These are phyloP conservation scores for Temnothorax longispinosus DNA, from an alignment of 1,140 invertebrate species.

Conservation along the genomic window DNA sequence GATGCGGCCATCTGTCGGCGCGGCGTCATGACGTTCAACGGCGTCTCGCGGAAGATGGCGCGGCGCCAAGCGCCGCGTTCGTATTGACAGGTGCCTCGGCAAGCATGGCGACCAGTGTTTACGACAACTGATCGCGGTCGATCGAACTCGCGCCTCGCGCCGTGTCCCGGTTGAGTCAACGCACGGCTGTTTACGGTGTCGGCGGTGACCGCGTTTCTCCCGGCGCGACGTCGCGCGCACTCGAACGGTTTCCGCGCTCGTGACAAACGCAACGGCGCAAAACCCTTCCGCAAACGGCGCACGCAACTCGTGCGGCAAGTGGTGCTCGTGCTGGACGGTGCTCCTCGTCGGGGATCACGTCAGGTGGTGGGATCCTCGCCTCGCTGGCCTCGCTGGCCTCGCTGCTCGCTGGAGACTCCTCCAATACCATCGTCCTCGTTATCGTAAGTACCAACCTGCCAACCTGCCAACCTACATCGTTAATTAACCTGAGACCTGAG, in stretches of 20 bases:
- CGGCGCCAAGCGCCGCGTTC: neutral
- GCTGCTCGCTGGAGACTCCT: constrained; percentile 17
- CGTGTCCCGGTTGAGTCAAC: constrained; percentile 17
- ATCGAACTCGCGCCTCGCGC: constrained; percentile 56
- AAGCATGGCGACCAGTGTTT: constrained; percentile 82
- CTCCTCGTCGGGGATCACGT: constrained; percentile 31
- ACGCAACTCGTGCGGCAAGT: constrained; percentile 22
- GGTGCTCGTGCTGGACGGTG: constrained; percentile 13
- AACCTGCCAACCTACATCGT: too few relatives aligned
- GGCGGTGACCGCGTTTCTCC: neutral
- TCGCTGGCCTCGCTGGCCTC: constrained; percentile 35
- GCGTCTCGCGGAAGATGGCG: constrained; percentile 56
- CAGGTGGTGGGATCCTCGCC: constrained; percentile 62
- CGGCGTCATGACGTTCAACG: neutral
- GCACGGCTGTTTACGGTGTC: constrained; percentile 36
- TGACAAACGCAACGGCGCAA: neutral
- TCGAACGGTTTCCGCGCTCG: neutral
- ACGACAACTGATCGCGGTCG: constrained; percentile 80
- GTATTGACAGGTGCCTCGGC: constrained; percentile 80
- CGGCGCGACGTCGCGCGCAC: neutral
- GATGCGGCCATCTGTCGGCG: neutral
- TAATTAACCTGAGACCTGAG: neutral
- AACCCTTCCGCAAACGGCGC: neutral
- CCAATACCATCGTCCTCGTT: constrained; percentile 56
- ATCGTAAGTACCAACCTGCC: constrained; percentile 68